Conservation (phyloP, 2,888 invertebrate genomes). For the Cephus pygmeus region DNA sequence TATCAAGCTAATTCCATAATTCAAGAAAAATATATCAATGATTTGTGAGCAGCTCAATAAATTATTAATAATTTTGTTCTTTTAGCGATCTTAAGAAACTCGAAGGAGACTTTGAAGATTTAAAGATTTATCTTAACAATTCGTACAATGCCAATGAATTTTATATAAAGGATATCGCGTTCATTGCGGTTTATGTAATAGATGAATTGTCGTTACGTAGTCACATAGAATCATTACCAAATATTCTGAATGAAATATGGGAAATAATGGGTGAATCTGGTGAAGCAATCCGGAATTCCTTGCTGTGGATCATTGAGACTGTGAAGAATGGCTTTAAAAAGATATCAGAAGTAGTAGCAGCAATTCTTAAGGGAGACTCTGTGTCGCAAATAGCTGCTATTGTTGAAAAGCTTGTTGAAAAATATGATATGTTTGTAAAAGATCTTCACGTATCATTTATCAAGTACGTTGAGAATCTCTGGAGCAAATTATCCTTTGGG, state of each 20-base stretch:
- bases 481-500: conserved; percentile 75
- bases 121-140: conserved; percentile 78
- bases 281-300: conserved; percentile 79
- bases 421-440: conserved; percentile 83
- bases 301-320: conserved; percentile 79
- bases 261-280: conserved; percentile 88
- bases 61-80: conserved; percentile 7
- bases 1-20: background rate
- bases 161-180: conserved; percentile 82
- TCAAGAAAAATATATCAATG: background rate
- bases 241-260: conserved; percentile 85
- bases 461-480: conserved; percentile 80
- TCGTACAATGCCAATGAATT: conserved; percentile 87
- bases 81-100: conserved; percentile 75
- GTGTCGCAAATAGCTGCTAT: conserved; percentile 77
- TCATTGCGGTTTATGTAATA: conserved; percentile 75
- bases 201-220: conserved; percentile 83
- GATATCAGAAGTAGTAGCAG: conserved; percentile 76
- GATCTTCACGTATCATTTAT: conserved; percentile 78
- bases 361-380: conserved; percentile 80
- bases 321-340: conserved; percentile 79
- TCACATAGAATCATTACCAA: conserved; percentile 82
- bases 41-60: background rate
- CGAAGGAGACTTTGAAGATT: conserved; percentile 77
- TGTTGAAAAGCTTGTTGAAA: conserved; percentile 77